Base-by-base conservation (phyloP, 2,888 invertebrate species). In the Lissonota sp. region DNA sequence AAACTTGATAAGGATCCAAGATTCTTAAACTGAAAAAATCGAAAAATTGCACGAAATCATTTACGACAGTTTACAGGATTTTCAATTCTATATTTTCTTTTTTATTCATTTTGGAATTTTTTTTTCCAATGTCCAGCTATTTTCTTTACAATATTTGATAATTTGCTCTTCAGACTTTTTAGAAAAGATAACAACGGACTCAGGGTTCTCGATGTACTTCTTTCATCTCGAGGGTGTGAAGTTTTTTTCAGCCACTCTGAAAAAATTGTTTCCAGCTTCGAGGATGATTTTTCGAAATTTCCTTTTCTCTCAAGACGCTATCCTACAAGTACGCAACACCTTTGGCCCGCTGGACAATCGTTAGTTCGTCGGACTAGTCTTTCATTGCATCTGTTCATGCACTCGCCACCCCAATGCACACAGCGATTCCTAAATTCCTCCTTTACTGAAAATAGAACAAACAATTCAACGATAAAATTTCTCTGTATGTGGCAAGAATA, bases 321-420 rank as follows among this genome's bases (percentile, higher is more conserved):
- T 64, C 42, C 6, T 42, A 66, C 55, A 55, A 67, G 5, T 73
- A 14, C 79, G 66, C 88, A 88, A 73, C 88, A 88, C 5, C n/a
- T 26, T 10, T 73, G 10, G 6, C 63, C 44, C 0, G 12, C 39
- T 0, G 69, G 14, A 57, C 88, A 88, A 63, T 88, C 87, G 6
- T 6, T 63, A 4, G 80, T 77, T 40, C 5, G 55, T 5, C 14
- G 14, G 0, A 37, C 51, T 5, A 74, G 12, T 0, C 0, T 5
- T 4, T 12, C 3, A 64, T 10, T 39, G 51, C 88, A 87, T 0
- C 2, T 5, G 0, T 69, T 14, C 84, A 86, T 86, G 71, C 91
- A 91, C 10, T 76, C 84, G 5, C 90, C 91, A 1, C 86, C 86
- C 44, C 79, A 57, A 4, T 90, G 90, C 12, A 60, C 67, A 37